Base-by-base conservation (phyloP, 2,113 vertebrate genomes). In the Anas platyrhynchos region DNA sequence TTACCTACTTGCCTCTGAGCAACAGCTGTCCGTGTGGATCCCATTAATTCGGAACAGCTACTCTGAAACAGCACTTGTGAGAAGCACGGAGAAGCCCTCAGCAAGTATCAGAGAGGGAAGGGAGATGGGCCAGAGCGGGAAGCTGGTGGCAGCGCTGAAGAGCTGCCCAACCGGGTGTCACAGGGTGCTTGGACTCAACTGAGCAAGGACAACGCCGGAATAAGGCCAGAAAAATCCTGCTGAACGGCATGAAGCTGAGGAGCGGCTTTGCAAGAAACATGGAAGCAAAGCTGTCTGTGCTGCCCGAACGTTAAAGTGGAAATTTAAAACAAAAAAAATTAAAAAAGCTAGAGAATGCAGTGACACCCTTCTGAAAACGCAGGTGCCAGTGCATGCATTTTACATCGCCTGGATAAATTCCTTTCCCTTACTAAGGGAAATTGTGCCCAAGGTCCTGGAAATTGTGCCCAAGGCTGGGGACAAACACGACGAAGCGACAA, bases 371-470 rank as follows among this genome's bases (percentile, higher is more conserved):
- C 63, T n/a, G 27, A 25, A 54, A 46, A 21, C 3, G 16, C 58
- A 34, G 69, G 46, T 65, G 38, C 16, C 0, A 1, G 15, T 0
- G 22, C 23, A n/a, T 13, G 7, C 6, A 0, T 16, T 29, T 58
- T 8, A 62, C 69, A n/a, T 4, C 50, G n/a, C 61, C 56, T 15
- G 6, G 9, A 38, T 20, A 67, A 65, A 12, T 21, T 65, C 79
- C 59, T 23, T 43, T 12, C 13, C 15, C 82, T 34, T 9, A 50
- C 43, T 46, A 38, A 81, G 69, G 5, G 23, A 34, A 59, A 29
- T 14, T 3, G 15, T 7, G 16, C 38, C 26, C 5, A 12, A 9
- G 43, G 29, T 75, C 25, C 43, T 5, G 5, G 23, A 34, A 59
- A 29, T 14, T 3, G 15, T 7, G 16, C 38, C 26, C 5, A 12